These are phyloP conservation scores for Plagodis dolabraria DNA, from an alignment of 2,888 invertebrate species.

Conservation along the genomic window DNA sequence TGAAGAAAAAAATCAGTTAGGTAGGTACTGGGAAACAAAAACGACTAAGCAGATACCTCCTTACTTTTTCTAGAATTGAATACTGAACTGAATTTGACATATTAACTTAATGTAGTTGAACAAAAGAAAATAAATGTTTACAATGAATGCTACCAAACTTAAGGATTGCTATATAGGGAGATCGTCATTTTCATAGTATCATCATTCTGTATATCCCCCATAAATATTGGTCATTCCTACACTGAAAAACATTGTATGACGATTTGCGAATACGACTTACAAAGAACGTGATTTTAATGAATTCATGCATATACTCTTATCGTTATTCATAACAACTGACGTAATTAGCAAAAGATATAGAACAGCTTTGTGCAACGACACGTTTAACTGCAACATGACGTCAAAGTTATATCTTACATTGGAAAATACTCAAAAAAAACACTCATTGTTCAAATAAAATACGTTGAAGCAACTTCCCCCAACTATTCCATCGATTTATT, in stretches of 20 bases:
- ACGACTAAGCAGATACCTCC: too few relatives aligned
- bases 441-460: slow-evolving; percentile 7
- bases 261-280: neutral
- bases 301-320: slow-evolving; percentile 16
- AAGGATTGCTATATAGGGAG: neutral
- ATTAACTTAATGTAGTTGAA: too few relatives aligned
- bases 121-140: too few relatives aligned
- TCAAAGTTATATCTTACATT: slow-evolving; percentile 1
- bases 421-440: neutral
- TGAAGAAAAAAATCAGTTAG: too few relatives aligned
- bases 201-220: too few relatives aligned
- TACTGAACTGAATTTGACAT: too few relatives aligned
- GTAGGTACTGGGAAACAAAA: too few relatives aligned
- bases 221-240: too few relatives aligned
- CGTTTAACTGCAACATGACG: slow-evolving; percentile 11
- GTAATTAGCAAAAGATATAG: slow-evolving; percentile 17
- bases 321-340: slow-evolving; percentile 3
- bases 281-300: slow-evolving; percentile 24
- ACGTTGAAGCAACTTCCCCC: slow-evolving; percentile 5
- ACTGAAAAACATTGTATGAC: too few relatives aligned
- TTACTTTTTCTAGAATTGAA: too few relatives aligned
- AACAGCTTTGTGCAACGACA: slow-evolving; percentile 6
- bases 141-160: neutral
- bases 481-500: slow-evolving; percentile 30
- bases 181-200: too few relatives aligned